These are phyloP conservation scores for Crocuta crocuta DNA, from an alignment of 2,113 vertebrate genomes.

Conservation along the genomic window DNA sequence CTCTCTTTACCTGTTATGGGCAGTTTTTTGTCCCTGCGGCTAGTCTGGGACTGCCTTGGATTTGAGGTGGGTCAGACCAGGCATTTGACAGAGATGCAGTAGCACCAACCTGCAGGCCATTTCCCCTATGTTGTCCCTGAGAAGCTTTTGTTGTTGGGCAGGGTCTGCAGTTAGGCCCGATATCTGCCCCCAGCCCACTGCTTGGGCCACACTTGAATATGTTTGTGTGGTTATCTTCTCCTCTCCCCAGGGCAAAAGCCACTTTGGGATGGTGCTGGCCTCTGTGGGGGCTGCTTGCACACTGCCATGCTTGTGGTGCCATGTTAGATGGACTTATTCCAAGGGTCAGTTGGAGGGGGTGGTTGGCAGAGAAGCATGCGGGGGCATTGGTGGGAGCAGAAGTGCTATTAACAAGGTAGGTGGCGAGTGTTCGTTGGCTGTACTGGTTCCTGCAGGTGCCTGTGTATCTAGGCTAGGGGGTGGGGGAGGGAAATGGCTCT, in stretches of 20 bases:
- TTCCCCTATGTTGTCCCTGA: not conserved
- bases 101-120: not conserved
- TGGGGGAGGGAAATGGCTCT: not conserved
- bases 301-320: not conserved
- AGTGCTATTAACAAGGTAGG: not conserved
- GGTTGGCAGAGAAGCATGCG: not conserved
- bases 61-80: not conserved
- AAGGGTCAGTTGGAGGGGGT: not conserved
- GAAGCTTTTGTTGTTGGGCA: not conserved
- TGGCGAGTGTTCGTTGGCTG: not conserved
- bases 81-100: not conserved
- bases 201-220: not conserved
- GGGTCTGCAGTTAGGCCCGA: not conserved
- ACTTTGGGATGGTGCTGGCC: not conserved
- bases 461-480: not conserved
- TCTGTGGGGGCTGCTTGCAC: not conserved
- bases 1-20: not conserved
- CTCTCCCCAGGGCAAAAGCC: not conserved
- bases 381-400: not conserved
- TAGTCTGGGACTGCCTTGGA: not conserved
- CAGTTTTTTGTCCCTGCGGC: not conserved
- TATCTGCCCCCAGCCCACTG: not conserved
- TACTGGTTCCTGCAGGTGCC: not conserved
- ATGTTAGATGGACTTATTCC: not conserved
- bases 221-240: not conserved